Evolutionary conservation across 2,113 vertebrate species (phyloP).

Genomic region (Misgurnus anguillicaudatus): DNA sequence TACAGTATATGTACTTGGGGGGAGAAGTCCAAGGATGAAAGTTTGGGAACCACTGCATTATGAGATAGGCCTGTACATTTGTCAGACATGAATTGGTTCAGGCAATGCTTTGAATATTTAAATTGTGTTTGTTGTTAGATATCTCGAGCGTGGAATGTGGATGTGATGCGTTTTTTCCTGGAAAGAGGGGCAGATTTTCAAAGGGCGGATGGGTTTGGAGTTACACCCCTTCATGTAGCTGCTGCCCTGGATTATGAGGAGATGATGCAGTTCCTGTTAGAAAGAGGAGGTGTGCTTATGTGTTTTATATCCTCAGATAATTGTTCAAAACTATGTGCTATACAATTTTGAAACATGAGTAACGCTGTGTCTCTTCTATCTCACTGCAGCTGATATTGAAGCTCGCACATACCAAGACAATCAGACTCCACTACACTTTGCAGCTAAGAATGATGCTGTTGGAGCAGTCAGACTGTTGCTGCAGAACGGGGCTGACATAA

Average conservation of each 20-base stretch:
- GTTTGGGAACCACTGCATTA: too few species aligned
- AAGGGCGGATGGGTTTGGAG: conserved; percentile 63
- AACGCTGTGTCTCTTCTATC: conserved; percentile 2
- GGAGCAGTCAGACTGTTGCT: conserved; percentile 60
- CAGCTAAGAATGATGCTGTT: conserved; percentile 67
- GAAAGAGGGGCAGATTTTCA: conserved; percentile 64
- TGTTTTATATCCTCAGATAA: not conserved
- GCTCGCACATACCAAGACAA: conserved; percentile 56
- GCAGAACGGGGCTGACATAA: conserved; percentile 60
- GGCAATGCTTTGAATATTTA: too few species aligned
- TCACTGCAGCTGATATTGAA: conserved; percentile 59
- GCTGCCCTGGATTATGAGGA: conserved; percentile 69
- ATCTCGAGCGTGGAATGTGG: conserved; percentile 69
- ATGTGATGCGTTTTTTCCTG: conserved; percentile 72
- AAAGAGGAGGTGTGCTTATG: conserved; percentile 57
- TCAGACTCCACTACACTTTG: conserved; percentile 72
- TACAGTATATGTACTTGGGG: too few species aligned
- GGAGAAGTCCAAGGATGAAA: too few species aligned
- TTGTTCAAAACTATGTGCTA: too few species aligned
- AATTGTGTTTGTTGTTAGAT: conserved; percentile 56
- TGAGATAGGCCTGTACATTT: too few species aligned
- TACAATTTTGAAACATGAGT: too few species aligned
- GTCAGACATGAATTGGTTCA: too few species aligned
- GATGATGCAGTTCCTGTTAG: conserved; percentile 70
- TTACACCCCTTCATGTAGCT: conserved; percentile 69